These are phyloP conservation scores for Ctenopoma multispine DNA, from an alignment of 2,797 vertebrate species.

Conservation along the genomic window DNA sequence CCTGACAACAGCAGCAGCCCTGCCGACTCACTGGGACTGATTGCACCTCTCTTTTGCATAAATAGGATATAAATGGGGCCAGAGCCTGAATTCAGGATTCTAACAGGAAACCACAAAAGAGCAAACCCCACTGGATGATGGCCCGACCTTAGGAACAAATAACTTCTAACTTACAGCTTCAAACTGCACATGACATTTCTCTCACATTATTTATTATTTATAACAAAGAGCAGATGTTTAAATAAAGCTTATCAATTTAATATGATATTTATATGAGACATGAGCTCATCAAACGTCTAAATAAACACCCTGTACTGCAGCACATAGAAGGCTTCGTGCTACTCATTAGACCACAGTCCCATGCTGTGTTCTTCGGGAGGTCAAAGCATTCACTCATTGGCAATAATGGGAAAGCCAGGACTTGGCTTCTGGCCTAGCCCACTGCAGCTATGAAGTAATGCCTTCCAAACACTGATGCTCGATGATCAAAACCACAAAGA, in stretches of 20 bases:
- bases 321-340: neutral
- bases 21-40: conserved; percentile 33
- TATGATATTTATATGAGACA: neutral
- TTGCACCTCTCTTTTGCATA: conserved; percentile 41
- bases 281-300: neutral
- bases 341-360: conserved; percentile 9
- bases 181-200: conserved; percentile 10
- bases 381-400: conserved; percentile 52
- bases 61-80: conserved; percentile 41
- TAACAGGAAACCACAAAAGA: conserved; percentile 49
- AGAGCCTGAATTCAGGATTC: conserved; percentile 27
- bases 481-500: conserved; percentile 54
- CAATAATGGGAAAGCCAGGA: conserved; percentile 64
- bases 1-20: conserved; percentile 47
- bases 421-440: conserved; percentile 48
- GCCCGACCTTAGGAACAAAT: conserved; percentile 22
- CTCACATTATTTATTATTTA: conserved; percentile 3
- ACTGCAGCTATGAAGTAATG: conserved; percentile 72
- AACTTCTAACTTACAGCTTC: conserved; percentile 6
- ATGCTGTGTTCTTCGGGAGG: conserved; percentile 10
- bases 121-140: conserved; percentile 17
- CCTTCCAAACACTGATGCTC: conserved; percentile 58
- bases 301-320: neutral
- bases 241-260: conserved; percentile 3
- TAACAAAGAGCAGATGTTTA: conserved; percentile 20